Conservation (phyloP, 1,140 invertebrate genomes). For the Hydropsyche tenuis region DNA sequence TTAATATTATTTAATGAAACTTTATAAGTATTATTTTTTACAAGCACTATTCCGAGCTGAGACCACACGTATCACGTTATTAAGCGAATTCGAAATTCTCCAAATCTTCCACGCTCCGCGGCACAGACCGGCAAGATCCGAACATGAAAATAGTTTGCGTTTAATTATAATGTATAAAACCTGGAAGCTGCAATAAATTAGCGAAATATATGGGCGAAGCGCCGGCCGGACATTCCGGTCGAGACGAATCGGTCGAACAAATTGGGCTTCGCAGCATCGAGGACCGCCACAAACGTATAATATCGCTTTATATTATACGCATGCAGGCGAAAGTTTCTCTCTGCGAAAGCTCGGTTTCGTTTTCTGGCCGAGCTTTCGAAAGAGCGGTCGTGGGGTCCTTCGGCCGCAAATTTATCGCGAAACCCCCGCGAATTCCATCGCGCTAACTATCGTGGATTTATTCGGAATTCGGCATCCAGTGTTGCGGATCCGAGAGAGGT, state of each 20-base stretch:
- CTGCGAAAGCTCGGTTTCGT: constrained; percentile 4
- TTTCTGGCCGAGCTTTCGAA: background rate
- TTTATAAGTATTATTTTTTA: background rate
- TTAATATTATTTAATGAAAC: background rate
- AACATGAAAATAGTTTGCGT: background rate
- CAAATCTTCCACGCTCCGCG: too few species aligned
- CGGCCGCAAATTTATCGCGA: constrained; percentile 1
- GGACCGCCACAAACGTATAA: too few species aligned
- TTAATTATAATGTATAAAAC: background rate
- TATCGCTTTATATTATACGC: too few species aligned
- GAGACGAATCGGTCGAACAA: constrained; percentile 13
- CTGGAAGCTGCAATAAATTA: constrained; percentile 1
- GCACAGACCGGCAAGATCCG: background rate
- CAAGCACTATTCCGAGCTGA: too few species aligned
- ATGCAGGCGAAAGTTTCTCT: too few species aligned
- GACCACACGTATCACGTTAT: too few species aligned
- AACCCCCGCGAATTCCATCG: background rate
- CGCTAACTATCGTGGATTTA: background rate
- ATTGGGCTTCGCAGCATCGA: too few species aligned
- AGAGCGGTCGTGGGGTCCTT: background rate
- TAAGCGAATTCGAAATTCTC: too few species aligned
- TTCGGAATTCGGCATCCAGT: too few species aligned
- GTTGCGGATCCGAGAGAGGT: too few species aligned
- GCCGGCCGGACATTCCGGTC: background rate
- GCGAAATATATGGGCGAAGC: background rate